Percentiles rank a stretch among this genome's conserved stretches.
These are phyloP conservation scores for Erebia ligea DNA, from an alignment of 2,888 invertebrate species.

Conservation along the genomic window DNA sequence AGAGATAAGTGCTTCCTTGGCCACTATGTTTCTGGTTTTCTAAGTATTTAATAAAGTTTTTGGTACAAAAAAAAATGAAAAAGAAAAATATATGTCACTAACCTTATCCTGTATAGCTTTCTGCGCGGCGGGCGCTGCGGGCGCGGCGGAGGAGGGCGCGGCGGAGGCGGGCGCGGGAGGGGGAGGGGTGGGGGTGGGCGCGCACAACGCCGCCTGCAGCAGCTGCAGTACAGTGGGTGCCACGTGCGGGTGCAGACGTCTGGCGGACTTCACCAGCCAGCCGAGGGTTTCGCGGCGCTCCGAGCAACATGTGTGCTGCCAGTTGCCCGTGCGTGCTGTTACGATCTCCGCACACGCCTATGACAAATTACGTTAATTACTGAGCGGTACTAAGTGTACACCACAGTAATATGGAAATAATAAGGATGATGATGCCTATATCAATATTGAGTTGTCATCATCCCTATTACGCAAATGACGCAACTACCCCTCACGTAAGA, in stretches of 20 bases:
- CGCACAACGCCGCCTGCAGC: conserved; percentile 93
- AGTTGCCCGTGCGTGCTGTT: conserved; percentile 94
- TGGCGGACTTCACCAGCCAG: conserved; percentile 92
- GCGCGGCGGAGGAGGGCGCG: conserved; percentile 30
- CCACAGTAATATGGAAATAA: no score
- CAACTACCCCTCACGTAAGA: no score
- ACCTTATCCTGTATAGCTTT: conserved; percentile 40
- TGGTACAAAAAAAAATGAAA: no score
- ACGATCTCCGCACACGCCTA: conserved; percentile 95
- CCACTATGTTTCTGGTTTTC: no score
- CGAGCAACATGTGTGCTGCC: conserved; percentile 94
- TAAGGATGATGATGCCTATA: no score
- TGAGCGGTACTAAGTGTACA: no score
- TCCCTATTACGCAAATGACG: no score
- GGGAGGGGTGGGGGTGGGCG: conserved; percentile 46
- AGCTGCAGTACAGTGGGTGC: conserved; percentile 95
- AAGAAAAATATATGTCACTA: neutral
- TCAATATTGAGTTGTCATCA: no score
- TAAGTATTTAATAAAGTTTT: no score
- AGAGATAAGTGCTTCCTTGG: no score
- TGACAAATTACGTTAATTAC: neutral
- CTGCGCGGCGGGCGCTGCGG: conserved; percentile 31
- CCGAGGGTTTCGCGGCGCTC: conserved; percentile 89
- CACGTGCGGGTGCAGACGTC: conserved; percentile 94
- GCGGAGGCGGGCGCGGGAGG: conserved; percentile 33